Conservation (phyloP, 2,797 vertebrate species). For the Melopsittacus undulatus region DNA sequence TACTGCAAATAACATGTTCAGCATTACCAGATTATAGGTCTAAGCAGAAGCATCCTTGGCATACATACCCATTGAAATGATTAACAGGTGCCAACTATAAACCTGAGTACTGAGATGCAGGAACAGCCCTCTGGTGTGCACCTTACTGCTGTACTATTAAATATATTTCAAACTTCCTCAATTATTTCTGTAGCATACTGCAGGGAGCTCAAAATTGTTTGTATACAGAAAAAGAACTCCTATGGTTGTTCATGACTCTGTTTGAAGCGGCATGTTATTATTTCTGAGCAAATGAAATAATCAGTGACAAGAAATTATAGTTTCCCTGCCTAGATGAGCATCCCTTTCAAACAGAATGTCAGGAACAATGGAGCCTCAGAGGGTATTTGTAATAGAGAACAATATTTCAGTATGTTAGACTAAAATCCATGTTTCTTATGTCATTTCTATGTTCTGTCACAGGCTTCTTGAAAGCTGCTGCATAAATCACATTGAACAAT, state of each 20-base stretch:
- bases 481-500: neutral
- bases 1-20: neutral
- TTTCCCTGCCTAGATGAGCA: neutral
- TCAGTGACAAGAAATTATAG: conserved; percentile 7
- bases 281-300: neutral
- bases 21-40: neutral
- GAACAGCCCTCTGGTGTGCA: neutral
- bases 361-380: neutral
- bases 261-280: neutral
- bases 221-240: neutral
- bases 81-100: neutral
- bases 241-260: neutral
- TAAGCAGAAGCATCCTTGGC: neutral
- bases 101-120: neutral
- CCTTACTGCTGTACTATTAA: neutral
- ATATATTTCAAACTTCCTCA: neutral
- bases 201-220: neutral
- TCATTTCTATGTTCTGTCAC: neutral
- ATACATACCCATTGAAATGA: neutral
- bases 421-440: neutral
- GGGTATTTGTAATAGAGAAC: neutral
- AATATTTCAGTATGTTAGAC: neutral
- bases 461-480: neutral
- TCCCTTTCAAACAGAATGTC: neutral
- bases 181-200: neutral